phyloP scores from a whole-genome alignment of 2,113 vertebrate species.

The Paracanthobrama guichenoti region DNA sequence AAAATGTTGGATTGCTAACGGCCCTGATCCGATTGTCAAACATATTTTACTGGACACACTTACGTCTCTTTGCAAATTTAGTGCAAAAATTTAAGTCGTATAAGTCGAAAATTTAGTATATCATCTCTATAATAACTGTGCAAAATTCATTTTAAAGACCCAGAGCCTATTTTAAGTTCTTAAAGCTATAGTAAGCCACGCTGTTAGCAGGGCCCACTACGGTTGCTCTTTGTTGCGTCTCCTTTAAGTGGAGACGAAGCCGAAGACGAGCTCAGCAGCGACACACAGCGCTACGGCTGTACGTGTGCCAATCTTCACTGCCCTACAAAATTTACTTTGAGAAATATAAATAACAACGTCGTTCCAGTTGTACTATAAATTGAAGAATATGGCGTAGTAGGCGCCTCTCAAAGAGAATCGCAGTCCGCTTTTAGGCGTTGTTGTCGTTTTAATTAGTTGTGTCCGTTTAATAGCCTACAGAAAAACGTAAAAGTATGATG shows the following conservation, averaged over 20 bases:
- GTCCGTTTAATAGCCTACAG: not conserved
- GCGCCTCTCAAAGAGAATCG: not conserved
- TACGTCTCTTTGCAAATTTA: constrained; percentile 56
- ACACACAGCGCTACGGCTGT: constrained; percentile 46
- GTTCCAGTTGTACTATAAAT: not conserved
- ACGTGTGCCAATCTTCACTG: not conserved
- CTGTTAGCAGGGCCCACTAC: constrained; percentile 60
- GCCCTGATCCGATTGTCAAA: constrained; percentile 68
- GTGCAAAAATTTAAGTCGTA: constrained; percentile 56
- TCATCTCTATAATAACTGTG: constrained; percentile 67
- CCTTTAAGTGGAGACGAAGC: constrained; percentile 79
- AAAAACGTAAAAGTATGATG: too few relatives aligned
- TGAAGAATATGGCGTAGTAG: not conserved
- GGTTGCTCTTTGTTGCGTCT: constrained; percentile 80
- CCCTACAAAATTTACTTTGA: not conserved
- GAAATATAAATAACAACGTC: not conserved
- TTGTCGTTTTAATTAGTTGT: not conserved
- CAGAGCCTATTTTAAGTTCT: constrained; percentile 74
- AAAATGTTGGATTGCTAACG: constrained; percentile 64
- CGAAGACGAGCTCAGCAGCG: constrained; percentile 54
- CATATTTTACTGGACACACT: constrained; percentile 68
- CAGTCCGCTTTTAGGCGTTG: not conserved
- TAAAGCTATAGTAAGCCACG: constrained; percentile 80
- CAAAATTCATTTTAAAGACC: constrained; percentile 75
- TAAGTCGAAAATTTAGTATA: constrained; percentile 70